A percentile compares a stretch with the other conserved stretches of the same genome.
Evolutionary conservation across 2,797 vertebrate species (phyloP).

Genomic region (Neosilurus hyrtlii): DNA sequence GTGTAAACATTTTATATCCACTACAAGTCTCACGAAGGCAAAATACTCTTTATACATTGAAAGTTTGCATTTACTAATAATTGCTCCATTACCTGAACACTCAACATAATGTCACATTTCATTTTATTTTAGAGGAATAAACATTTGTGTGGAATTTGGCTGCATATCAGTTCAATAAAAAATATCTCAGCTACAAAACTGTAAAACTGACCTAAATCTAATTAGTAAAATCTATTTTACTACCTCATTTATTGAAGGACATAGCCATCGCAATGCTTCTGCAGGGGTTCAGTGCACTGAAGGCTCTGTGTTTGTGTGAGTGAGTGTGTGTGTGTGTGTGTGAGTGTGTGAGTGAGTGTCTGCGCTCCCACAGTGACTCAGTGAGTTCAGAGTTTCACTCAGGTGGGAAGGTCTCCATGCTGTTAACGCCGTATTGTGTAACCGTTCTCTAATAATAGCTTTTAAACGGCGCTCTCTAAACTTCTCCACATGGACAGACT

Average conservation of each 20-base stretch:
- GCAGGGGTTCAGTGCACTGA: background rate
- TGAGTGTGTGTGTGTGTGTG: background rate
- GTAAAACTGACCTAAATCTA: background rate
- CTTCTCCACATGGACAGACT: conserved; percentile 45
- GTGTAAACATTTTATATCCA: too few species aligned
- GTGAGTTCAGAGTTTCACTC: conserved; percentile 66
- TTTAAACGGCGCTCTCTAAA: conserved; percentile 68
- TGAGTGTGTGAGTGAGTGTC: conserved; percentile 8
- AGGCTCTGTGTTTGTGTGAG: too few species aligned
- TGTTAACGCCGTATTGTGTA: conserved; percentile 69
- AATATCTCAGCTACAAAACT: background rate
- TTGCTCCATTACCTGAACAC: background rate
- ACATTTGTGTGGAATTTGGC: background rate
- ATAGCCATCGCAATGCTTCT: background rate
- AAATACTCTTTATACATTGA: background rate
- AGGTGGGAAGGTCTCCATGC: conserved; percentile 62
- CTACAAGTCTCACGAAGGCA: background rate
- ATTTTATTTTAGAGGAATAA: background rate
- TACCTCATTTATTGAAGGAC: background rate
- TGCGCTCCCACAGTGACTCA: conserved; percentile 42
- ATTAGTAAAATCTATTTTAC: too few species aligned
- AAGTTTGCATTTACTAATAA: background rate
- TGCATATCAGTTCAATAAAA: background rate
- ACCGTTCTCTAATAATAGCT: conserved; percentile 74
- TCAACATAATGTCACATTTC: background rate